These are phyloP conservation scores for Coelogynopora nodosa DNA, from an alignment of 2,888 invertebrate species.

Conservation along the genomic window DNA sequence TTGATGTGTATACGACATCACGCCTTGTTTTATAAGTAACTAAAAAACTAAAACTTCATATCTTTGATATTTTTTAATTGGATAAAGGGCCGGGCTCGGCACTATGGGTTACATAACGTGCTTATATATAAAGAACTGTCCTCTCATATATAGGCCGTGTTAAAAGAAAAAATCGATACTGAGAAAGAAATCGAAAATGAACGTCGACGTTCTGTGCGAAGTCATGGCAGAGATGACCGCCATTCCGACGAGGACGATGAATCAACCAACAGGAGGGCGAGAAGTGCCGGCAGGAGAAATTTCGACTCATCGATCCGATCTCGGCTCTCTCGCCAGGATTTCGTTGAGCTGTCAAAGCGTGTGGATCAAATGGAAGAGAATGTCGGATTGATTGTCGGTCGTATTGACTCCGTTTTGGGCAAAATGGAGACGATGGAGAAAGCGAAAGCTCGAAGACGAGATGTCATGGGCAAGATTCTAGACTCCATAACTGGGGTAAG, in stretches of 20 bases:
- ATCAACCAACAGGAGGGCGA: not conserved
- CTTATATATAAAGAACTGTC: too few species aligned
- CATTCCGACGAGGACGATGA: not conserved
- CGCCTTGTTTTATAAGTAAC: too few species aligned
- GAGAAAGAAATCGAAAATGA: not conserved
- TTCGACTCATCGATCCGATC: not conserved
- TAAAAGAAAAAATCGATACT: not conserved
- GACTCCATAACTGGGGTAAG: constrained; percentile 51
- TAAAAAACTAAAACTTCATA: too few species aligned
- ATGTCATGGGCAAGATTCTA: constrained; percentile 52
- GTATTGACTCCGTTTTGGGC: constrained; percentile 57
- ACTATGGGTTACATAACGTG: too few species aligned
- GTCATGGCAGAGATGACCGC: not conserved
- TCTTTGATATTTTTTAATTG: too few species aligned
- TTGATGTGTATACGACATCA: too few species aligned
- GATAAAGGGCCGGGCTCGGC: too few species aligned
- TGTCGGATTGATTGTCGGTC: constrained; percentile 51
- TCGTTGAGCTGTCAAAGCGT: constrained; percentile 53
- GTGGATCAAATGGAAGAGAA: constrained; percentile 59
- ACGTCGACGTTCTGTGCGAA: not conserved
- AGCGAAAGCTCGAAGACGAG: constrained; percentile 54
- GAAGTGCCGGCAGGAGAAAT: not conserved
- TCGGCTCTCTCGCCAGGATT: too few species aligned
- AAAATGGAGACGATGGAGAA: constrained; percentile 58
- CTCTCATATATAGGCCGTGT: not conserved